These are phyloP conservation scores for Dasyornis broadbenti DNA, from an alignment of 2,113 vertebrate species.

Conservation along the genomic window DNA sequence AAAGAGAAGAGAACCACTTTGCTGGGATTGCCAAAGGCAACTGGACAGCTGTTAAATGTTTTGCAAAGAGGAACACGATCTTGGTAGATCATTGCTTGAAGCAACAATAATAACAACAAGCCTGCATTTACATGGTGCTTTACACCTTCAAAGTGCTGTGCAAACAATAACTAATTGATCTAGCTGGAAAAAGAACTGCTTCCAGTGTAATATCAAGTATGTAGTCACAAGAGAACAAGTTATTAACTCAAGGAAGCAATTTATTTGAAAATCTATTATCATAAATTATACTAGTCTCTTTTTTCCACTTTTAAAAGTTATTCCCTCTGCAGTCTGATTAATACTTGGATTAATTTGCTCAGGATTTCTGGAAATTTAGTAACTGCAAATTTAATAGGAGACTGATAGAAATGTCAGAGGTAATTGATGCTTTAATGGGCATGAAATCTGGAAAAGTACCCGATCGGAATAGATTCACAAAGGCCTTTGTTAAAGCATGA, in stretches of 20 bases:
- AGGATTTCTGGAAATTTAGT: slow-evolving; percentile 64
- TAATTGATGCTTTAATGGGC: slow-evolving; percentile 60
- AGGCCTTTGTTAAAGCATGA: neutral
- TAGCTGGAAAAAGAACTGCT: slow-evolving; percentile 35
- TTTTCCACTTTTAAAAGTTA: slow-evolving; percentile 29
- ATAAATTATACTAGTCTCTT: slow-evolving; percentile 59
- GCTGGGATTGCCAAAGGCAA: neutral
- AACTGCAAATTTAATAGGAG: slow-evolving; percentile 60
- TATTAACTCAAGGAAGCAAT: slow-evolving; percentile 55
- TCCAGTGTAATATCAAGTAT: slow-evolving; percentile 1
- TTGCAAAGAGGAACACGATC: neutral
- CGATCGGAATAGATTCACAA: neutral
- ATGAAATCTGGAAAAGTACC: slow-evolving; percentile 54
- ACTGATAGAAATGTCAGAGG: slow-evolving; percentile 64
- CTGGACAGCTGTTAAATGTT: neutral
- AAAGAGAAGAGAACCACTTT: neutral
- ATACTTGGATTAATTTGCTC: slow-evolving; percentile 63
- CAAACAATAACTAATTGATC: slow-evolving; percentile 63
- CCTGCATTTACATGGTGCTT: slow-evolving; percentile 4
- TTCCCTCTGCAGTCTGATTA: slow-evolving; percentile 61
- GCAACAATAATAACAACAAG: neutral
- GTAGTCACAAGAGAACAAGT: slow-evolving; percentile 26
- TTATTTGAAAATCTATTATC: slow-evolving; percentile 63
- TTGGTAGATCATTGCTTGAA: neutral
- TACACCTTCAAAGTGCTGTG: slow-evolving; percentile 50